Evolutionary conservation across 2,113 vertebrate species (phyloP), one percentile per base, ranked within the genome.

Genomic region (Dendrocopos noguchii): DNA sequence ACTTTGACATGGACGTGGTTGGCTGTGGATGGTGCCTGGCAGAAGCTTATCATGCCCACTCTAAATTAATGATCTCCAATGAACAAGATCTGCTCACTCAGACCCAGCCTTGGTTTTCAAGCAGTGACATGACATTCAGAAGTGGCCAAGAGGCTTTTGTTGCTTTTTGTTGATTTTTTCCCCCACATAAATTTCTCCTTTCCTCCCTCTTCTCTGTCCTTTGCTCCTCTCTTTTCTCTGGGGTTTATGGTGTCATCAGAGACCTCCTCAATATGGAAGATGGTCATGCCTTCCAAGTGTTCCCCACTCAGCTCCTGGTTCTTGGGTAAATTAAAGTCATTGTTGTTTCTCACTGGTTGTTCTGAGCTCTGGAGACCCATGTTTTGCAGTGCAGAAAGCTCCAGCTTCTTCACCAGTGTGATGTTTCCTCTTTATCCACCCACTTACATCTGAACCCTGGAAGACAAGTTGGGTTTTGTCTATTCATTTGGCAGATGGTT

Each of bases 401-500:
- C 67, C 70, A 88, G 68, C 59, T 59, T 96, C 80, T 87, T 77
- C 87, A 93, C 42, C 66, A 93, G 52, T 0, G 0, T 83, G 61
- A 73, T 82, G 83, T 71, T 90, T 96, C 91, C 83, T 92, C 86
- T 79, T 96, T 94, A 77, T 42, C 85, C 67, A 88, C 86, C 73
- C 93, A 79, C 67, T 93, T 95, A 61, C 89, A 85, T 93, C 78
- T 89, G 95, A 97, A 95, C 60, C 67, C 66, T 84, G 82, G 87
- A 94, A 95, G 88, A 95, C 93, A 93, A 72, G 75, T 91, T 94
- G 94, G 81, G 86, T 92, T 96, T 94, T 95, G 81, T 96, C 93
- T 92, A 90, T 95, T 96, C 91, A 86, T 94, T 36, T 96, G 87
- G 83, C 91, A 94, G 95, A 95, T 94, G 87, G 85, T 92, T 95